Conservation (phyloP, 2,113 vertebrate genomes). For the Callocephalon fimbriatum region DNA sequence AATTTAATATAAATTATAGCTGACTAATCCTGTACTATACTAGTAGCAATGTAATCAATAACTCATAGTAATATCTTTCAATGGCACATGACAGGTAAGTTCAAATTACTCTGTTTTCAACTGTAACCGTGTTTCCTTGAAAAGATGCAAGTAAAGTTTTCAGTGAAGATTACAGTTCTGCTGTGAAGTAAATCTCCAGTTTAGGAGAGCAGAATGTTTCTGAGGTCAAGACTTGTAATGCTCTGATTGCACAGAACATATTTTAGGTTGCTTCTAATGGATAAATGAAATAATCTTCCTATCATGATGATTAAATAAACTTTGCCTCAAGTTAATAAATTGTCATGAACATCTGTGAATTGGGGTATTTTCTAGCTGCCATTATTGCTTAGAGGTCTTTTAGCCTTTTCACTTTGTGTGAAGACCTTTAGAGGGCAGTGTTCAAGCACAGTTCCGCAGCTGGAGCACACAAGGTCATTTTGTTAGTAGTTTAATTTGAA, state of each 20-base stretch:
- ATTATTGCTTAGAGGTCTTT: background rate
- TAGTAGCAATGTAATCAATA: background rate
- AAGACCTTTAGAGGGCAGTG: conserved; percentile 61
- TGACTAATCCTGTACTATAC: background rate
- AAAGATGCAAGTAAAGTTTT: background rate
- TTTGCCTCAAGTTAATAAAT: background rate
- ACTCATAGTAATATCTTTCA: background rate
- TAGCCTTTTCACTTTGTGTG: background rate
- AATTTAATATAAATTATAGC: background rate
- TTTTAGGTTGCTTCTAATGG: background rate
- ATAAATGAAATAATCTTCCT: background rate
- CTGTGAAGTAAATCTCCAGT: background rate
- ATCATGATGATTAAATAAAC: background rate
- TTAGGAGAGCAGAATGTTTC: background rate
- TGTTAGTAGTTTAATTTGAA: background rate
- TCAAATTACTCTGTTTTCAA: background rate
- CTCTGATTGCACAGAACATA: background rate
- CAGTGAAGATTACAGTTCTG: background rate
- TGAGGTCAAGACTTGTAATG: background rate
- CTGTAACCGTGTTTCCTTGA: background rate
- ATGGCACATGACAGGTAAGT: background rate
- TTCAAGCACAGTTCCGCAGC: background rate
- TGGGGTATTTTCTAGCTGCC: background rate
- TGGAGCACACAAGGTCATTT: background rate
- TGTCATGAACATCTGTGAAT: background rate